Base-by-base conservation (phyloP, 2,888 invertebrate species). In the Hemaris fuciformis region DNA sequence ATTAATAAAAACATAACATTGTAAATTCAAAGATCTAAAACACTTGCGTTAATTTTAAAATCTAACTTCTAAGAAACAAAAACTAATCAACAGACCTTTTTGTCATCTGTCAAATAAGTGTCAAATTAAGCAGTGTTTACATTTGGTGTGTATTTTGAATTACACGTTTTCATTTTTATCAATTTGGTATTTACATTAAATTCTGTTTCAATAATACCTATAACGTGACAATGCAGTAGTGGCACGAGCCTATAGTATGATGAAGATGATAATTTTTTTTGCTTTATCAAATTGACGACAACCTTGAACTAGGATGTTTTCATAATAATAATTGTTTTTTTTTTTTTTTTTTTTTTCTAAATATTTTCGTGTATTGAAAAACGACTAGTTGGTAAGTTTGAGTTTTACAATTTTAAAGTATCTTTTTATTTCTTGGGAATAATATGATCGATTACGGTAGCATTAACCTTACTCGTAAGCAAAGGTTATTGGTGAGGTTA, bases 141-240 rank as follows among this genome's bases (percentile, higher is more conserved):
- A 22, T 2, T 42, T 63, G 66, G 74, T 65, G 65, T 70, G 63
- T 64, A 66, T 60, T 63, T 73, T 65, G 61, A 72, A 71, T 34
- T 41, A 25, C n/a, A 10, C 10, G 15, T 20, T 42, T 25, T 22
- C 22, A 31, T 5, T 59, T 59, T n/a, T 23, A 31, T 1, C 7
- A 45, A 18, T 18, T 31, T 25, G 25, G 23, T 7, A 22, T 43
- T 25, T 15, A 15, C 6, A 10, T 15, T 58, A 42, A 3, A 5
- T 58, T 42, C 18, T 3, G 42, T 1, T 6, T 3, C 15, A 25
- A 20, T 31, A 18, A 18, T 22, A 7, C n/a, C n/a, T n/a, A n/a
- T n/a, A 31, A 27, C 13, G 31, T 59, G 22, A 45, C 59, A 59
- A 23, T 48, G 46, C 46, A 38, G 31, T 3, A 59, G 18, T 15